Evolutionary conservation across 2,888 invertebrate genomes (phyloP), one percentile per base, ranked within the genome.

Genomic region (Caenorhabditis drosophilae): DNA sequence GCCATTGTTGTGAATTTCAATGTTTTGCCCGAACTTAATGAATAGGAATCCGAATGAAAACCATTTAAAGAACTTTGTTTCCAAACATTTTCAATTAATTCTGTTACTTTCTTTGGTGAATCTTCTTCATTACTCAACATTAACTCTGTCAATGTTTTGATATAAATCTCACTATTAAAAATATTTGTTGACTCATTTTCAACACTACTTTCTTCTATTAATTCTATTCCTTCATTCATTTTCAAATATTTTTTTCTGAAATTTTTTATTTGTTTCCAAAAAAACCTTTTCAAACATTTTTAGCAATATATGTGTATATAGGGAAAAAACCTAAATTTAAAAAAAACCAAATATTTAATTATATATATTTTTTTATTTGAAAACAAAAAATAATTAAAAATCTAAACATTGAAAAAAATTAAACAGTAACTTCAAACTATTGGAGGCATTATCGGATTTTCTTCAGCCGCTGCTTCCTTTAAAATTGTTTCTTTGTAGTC

Each of bases 401-500:
- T 27, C 47, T 42, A 41, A 35, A 60, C 58, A 51, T 51, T 12
- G 48, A 42, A 34, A 34, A 40, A 49, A 53, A 18, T 40, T 40
- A 52, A 41, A 22, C 45, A 50, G 46, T 26, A 25, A 35, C 53
- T 42, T 67, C 70, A 82, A 47, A 82, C 76, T 63, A 76, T 70
- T n/a, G 81, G 81, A 6, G 81, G 63, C 52, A 66, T 63, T 9
- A 64, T 35, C 2, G 75, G 70, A 58, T 82, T 50, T 35, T 83
- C 82, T 52, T 84, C 78, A 1, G 61, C 64, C 27, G 71, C 70
- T n/a, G 70, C 73, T 58, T 83, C 83, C 12, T 71, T 70, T 48
- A 82, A 54, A 23, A 83, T 64, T 35, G 44, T 69, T 44, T 79
- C 70, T 59, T 82, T 82, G 56, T 69, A 74, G 57, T 83, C 83